These are phyloP conservation scores for Nesometra sesokonis DNA, from an alignment of 35 echinoderm and acorn worm species.

Conservation along the genomic window DNA sequence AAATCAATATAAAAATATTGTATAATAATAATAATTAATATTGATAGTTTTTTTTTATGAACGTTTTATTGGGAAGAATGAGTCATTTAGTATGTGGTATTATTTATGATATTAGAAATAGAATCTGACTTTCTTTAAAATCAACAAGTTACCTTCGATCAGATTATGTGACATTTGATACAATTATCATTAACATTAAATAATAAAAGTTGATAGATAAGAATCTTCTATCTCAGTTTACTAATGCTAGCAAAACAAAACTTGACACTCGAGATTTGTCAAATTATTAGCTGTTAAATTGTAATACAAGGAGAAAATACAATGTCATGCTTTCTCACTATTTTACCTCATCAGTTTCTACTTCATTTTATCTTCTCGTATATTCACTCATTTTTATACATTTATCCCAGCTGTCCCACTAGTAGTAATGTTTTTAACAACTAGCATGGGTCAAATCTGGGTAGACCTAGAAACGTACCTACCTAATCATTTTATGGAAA, in stretches of 20 bases:
- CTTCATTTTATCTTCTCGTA: background rate
- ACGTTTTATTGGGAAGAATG: too few relatives aligned
- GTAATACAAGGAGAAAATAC: background rate
- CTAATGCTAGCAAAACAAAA: background rate
- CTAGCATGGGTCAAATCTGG: background rate
- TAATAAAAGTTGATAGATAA: background rate
- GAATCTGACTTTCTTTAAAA: background rate
- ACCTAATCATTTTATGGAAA: slow-evolving; percentile 1
- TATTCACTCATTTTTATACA: background rate
- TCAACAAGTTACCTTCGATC: background rate
- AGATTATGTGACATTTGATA: background rate
- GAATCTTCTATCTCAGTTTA: background rate
- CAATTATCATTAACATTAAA: background rate
- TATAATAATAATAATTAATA: too few relatives aligned
- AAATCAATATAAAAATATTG: too few relatives aligned
- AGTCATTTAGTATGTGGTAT: too few relatives aligned
- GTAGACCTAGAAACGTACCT: background rate
- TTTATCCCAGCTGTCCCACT: background rate
- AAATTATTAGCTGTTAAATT: too few relatives aligned
- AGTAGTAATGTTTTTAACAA: background rate
- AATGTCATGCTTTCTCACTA: background rate
- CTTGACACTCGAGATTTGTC: too few relatives aligned
- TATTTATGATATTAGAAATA: background rate
- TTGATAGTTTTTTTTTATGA: too few relatives aligned
- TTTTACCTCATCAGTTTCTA: background rate